Conservation (phyloP, 1,140 invertebrate genomes). For the Lycorma delicatula region DNA sequence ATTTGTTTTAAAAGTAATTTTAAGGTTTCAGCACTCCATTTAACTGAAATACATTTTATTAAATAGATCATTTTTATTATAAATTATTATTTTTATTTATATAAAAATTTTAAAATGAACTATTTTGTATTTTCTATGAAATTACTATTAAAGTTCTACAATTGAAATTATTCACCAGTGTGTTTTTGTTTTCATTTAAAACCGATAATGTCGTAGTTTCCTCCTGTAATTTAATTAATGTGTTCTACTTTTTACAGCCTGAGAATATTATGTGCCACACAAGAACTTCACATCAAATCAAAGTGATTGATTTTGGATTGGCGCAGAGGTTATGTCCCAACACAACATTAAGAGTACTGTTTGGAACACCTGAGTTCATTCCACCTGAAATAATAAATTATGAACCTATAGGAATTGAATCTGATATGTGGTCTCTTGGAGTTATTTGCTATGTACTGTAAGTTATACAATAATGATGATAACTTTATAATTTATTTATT, state of each 20-base stretch:
- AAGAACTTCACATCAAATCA: constrained; percentile 70
- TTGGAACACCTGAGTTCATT: constrained; percentile 91
- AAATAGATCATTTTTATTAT: no score
- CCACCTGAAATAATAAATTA: constrained; percentile 90
- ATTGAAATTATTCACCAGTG: no score
- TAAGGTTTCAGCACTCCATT: no score
- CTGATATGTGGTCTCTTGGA: constrained; percentile 92
- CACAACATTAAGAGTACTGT: constrained; percentile 64
- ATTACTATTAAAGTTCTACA: no score
- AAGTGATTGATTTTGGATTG: constrained; percentile 87
- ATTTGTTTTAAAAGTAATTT: no score
- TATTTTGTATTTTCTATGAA: no score
- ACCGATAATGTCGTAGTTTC: not conserved
- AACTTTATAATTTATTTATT: no score
- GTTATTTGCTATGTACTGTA: constrained; percentile 91
- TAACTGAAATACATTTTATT: no score
- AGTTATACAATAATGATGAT: constrained; percentile 40
- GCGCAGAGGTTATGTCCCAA: constrained; percentile 66
- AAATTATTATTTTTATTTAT: no score
- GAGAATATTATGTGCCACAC: constrained; percentile 90
- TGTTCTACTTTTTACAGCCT: constrained; percentile 45
- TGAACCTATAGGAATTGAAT: constrained; percentile 72
- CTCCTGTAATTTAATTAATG: not conserved
- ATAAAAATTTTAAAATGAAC: no score
- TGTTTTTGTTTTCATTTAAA: no score